Conservation (phyloP, 2,113 vertebrate species). For the Alexandromys fortis region DNA sequence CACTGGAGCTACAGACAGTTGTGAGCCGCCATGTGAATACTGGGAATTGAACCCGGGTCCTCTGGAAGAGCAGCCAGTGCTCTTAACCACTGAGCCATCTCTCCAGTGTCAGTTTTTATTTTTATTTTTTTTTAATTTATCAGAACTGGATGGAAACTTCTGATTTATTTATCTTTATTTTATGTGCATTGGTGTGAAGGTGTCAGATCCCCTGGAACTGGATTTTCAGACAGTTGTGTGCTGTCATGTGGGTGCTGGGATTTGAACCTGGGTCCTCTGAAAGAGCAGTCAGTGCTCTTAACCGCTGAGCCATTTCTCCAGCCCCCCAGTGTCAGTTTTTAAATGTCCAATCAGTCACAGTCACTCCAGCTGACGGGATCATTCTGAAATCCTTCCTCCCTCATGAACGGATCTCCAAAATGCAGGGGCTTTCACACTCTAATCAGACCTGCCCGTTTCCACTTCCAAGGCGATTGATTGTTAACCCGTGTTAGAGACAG, state of each 20-base stretch:
- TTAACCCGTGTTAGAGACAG: conserved; percentile 1
- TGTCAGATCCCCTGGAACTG: too few species aligned
- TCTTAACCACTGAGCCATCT: not conserved
- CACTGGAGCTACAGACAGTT: not conserved
- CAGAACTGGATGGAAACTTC: too few species aligned
- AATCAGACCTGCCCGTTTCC: not conserved
- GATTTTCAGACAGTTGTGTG: too few species aligned
- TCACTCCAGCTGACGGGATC: not conserved
- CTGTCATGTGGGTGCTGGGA: too few species aligned
- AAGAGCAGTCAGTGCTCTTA: too few species aligned
- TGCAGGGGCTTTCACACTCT: not conserved
- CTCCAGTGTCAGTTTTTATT: not conserved
- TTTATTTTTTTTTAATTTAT: too few species aligned
- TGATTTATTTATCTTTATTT: too few species aligned
- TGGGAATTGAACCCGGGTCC: not conserved
- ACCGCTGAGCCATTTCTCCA: too few species aligned
- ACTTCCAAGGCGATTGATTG: not conserved
- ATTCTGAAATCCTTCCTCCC: not conserved
- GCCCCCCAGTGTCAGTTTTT: not conserved
- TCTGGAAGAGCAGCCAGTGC: not conserved
- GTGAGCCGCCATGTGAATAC: not conserved
- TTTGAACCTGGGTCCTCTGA: too few species aligned
- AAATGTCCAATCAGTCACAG: not conserved
- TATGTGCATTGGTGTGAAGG: too few species aligned
- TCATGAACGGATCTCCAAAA: not conserved